Base-by-base conservation (phyloP, 2,888 invertebrate species). In the Perizoma flavofasciatum region DNA sequence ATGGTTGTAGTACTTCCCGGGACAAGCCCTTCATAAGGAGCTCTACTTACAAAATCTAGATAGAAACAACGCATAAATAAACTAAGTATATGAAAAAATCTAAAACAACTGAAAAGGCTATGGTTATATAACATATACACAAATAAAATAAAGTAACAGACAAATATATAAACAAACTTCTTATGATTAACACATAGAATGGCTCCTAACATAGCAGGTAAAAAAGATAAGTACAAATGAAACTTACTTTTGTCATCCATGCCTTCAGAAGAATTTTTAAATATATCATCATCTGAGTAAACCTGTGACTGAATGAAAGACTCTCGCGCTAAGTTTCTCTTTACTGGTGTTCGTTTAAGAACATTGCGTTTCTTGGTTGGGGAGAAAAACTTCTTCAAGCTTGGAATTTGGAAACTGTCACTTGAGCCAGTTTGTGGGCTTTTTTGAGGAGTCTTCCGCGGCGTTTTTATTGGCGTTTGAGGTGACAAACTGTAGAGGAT, bases 171-270 rank as follows among this genome's bases (percentile, higher is more conserved):
- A 22, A 22, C 22, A 22, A 22, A 22, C 22, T 22, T 22, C 22
- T 22, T 22, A 22, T 22, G 22, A 22, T 3, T 22, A 2, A 22
- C 22, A 22, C 22, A 22, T 22, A 22, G n/a, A 22, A 22, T 1
- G 22, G 22, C 22, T 22, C 22, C n/a, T n/a, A n/a, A n/a, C n/a
- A n/a, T n/a, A n/a, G n/a, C n/a, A n/a, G 1, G 4, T 37, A 37
- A 37, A 37, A 37, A 37, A 37, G 1, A 46, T 11, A 44, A 44
- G 8, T 7, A 22, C 4, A 9, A n/a, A 37, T 32, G 37, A 10
- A 50, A 55, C 86, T 85, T 77, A 91, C 91, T 89, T 68, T 86
- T 89, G 59, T 89, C 88, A 82, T 90, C 88, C 63, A 79, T 70
- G 6, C 73, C 79, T 35, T 73, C 56, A 64, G 73, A 74, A 48